Conservation (phyloP, 2,797 vertebrate species). For the Jordanella pulchra region DNA sequence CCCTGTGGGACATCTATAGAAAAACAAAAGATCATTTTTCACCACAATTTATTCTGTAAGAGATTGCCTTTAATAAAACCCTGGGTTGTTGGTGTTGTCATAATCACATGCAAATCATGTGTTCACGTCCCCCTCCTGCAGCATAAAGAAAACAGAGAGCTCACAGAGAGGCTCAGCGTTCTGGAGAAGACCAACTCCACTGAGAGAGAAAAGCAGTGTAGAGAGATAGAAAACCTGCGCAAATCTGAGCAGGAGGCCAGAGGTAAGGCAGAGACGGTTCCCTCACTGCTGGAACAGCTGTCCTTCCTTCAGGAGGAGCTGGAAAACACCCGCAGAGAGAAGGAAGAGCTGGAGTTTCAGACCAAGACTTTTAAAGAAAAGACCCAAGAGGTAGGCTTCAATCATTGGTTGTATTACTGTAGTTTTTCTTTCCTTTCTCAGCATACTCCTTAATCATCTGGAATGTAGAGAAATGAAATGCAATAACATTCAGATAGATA, state of each 20-base stretch:
- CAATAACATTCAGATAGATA: background rate
- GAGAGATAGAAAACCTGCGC: constrained; percentile 84
- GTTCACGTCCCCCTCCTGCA: constrained; percentile 65
- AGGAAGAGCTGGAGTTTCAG: constrained; percentile 81
- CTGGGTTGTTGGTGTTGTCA: constrained; percentile 47
- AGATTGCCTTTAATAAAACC: constrained; percentile 4
- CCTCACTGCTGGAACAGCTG: constrained; percentile 89
- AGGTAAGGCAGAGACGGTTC: constrained; percentile 77
- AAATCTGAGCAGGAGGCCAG: constrained; percentile 84
- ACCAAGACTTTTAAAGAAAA: constrained; percentile 82
- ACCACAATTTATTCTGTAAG: constrained; percentile 20
- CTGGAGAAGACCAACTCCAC: constrained; percentile 77
- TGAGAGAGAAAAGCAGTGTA: constrained; percentile 85
- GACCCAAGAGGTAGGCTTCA: constrained; percentile 81
- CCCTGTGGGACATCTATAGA: background rate
- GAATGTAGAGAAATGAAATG: background rate
- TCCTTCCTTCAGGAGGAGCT: constrained; percentile 86
- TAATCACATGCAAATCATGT: constrained; percentile 68
- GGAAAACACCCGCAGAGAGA: constrained; percentile 82
- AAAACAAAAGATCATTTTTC: background rate
- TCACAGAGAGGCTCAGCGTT: constrained; percentile 83
- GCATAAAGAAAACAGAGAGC: constrained; percentile 91
- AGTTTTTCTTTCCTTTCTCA: background rate
- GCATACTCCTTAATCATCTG: background rate
- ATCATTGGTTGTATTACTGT: background rate